Evolutionary conservation across 1,140 invertebrate genomes (phyloP), one percentile per base, ranked within the genome.

Genomic region (Drosophila cardini): DNA sequence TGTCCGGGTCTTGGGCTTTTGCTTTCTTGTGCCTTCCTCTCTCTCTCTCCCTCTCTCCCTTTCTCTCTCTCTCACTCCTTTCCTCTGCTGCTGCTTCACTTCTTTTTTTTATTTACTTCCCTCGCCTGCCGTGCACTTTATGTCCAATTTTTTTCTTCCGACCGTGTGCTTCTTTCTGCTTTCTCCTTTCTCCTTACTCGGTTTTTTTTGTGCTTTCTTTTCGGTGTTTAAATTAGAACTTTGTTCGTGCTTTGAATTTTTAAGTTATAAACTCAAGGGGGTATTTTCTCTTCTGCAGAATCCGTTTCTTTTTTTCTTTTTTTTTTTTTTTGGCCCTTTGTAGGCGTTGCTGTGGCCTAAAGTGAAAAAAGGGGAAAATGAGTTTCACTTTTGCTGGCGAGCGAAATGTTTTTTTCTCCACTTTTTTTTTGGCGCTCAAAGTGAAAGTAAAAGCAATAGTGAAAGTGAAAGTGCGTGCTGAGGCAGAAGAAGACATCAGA

Each of bases 161-260:
- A 45, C 67, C 30, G 72, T 45, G 52, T 76, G 60, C 61, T 46
- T 38, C 63, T 63, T 46, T 42, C 15, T 56, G 46, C 21, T n/a
- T 45, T 18, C 26, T 38, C 67, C 46, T 61, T 34, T n/a, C 8
- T 38, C 16, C 40, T 50, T 46, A 3, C 21, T 2, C 21, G 4
- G 16, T 50, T 71, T 18, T 60, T 40, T 55, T 67, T 60, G 42
- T 43, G 36, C 43, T 45, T 64, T 30, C 72, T 67, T 70, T 45
- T 76, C 52, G 79, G 84, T 89, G 84, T 87, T 87, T 87, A 87
- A 87, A 87, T 87, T 87, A 87, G 84, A 87, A 87, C 84, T 84
- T 87, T 89, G 80, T 87, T 87, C 84, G 84, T 87, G 84, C 84
- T 87, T 89, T 87, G 84, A 87, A 87, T 87, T 87, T 87, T 87